Conservation (phyloP, 2,888 invertebrate species). For the Acanthosepion esculentum region DNA sequence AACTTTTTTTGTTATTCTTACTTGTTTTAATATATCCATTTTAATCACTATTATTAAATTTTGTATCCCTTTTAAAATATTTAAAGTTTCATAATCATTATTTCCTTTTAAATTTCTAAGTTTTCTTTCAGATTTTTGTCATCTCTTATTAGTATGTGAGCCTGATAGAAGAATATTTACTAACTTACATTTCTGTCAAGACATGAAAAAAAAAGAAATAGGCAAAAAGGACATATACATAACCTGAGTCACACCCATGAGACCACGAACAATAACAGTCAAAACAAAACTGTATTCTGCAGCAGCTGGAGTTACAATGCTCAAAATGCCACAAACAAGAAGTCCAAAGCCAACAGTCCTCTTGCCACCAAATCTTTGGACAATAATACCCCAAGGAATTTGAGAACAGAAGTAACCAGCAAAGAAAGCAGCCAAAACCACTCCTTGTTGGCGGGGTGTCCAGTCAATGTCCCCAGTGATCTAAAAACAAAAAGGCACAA, state of each 20-base stretch:
- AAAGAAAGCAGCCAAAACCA: slow-evolving; percentile 37
- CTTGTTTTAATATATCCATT: too few species aligned
- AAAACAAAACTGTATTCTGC: background rate
- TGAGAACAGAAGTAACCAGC: slow-evolving; percentile 23
- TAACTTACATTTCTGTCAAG: too few species aligned
- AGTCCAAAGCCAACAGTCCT: background rate
- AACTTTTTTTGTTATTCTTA: too few species aligned
- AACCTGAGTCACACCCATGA: slow-evolving; percentile 11
- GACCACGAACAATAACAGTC: background rate
- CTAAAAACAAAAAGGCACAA: background rate
- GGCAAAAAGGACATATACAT: background rate
- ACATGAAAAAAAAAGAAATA: background rate
- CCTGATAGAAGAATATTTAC: too few species aligned
- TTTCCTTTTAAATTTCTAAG: too few species aligned
- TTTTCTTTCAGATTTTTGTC: too few species aligned
- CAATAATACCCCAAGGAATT: slow-evolving; percentile 25
- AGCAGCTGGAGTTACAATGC: background rate
- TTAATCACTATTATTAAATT: too few species aligned
- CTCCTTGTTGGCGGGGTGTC: background rate
- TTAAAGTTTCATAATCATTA: too few species aligned
- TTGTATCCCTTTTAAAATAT: too few species aligned
- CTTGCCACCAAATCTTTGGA: slow-evolving; percentile 25
- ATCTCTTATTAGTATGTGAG: too few species aligned
- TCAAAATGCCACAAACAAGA: background rate
- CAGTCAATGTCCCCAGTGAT: slow-evolving; percentile 11